Conservation (phyloP, 2,797 vertebrate species). For the Tangara arthus region DNA sequence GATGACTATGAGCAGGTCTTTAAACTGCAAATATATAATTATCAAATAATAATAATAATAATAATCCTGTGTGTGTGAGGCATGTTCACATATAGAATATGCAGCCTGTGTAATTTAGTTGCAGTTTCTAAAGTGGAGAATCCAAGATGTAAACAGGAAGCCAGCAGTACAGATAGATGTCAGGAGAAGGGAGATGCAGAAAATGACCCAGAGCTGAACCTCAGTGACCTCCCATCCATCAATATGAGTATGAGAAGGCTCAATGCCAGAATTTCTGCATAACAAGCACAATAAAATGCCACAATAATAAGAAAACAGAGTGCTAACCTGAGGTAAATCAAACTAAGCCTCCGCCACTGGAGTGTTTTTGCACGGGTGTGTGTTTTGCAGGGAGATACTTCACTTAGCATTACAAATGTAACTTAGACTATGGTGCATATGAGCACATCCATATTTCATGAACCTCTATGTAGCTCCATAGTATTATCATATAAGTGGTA, state of each 20-base stretch:
- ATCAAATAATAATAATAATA: not conserved
- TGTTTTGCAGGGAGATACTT: conserved; percentile 62
- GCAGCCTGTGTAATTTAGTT: not conserved
- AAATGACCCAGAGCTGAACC: not conserved
- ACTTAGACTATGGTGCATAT: conserved; percentile 37
- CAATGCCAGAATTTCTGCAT: not conserved
- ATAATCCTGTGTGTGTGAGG: not conserved
- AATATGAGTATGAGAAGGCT: not conserved
- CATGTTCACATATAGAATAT: not conserved
- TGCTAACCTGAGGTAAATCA: not conserved
- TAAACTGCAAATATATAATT: not conserved
- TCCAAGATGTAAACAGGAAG: not conserved
- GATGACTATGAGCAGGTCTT: not conserved
- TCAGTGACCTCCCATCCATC: not conserved
- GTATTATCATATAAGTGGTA: conserved; percentile 62
- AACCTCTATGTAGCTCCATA: conserved; percentile 32
- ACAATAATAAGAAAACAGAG: not conserved
- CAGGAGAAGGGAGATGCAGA: not conserved
- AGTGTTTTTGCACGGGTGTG: conserved; percentile 13
- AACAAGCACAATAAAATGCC: not conserved
- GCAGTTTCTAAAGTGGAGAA: not conserved
- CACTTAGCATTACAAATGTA: conserved; percentile 66
- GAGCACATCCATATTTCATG: conserved; percentile 66
- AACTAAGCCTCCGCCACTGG: not conserved
- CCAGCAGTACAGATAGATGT: not conserved